phyloP scores from a whole-genome alignment of 2,113 vertebrate species.

The Pseudorasbora parva region DNA sequence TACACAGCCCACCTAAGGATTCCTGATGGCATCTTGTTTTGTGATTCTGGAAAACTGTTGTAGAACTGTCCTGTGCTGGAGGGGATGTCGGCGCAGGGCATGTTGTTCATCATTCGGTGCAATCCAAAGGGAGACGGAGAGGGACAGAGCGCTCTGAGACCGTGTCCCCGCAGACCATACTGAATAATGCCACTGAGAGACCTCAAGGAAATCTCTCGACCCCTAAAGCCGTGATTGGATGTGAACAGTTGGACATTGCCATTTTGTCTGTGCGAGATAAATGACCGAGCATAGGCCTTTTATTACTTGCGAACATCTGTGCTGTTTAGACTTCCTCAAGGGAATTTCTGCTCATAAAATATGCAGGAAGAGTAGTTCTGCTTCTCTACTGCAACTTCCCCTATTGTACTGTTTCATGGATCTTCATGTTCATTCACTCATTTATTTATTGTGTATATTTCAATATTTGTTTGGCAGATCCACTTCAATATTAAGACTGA shows the following conservation, averaged over 20 bases:
- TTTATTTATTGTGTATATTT: constrained; percentile 12
- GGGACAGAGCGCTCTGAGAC: not conserved
- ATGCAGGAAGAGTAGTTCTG: constrained; percentile 18
- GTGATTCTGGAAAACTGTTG: not conserved
- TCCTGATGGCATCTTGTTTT: constrained; percentile 7
- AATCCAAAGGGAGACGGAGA: constrained; percentile 40
- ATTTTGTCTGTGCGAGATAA: constrained; percentile 23
- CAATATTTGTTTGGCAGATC: constrained; percentile 12
- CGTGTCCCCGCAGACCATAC: not conserved
- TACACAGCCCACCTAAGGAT: constrained; percentile 46
- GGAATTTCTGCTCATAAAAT: constrained; percentile 41
- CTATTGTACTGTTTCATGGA: not conserved
- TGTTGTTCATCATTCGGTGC: constrained; percentile 26
- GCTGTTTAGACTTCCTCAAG: constrained; percentile 21
- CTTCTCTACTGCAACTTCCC: not conserved
- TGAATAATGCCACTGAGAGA: constrained; percentile 14
- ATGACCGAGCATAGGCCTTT: constrained; percentile 8
- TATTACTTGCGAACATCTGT: constrained; percentile 43
- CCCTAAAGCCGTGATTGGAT: constrained; percentile 24
- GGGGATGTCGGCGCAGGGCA: not conserved
- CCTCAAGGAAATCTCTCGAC: constrained; percentile 4
- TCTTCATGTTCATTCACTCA: not conserved
- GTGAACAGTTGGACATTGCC: constrained; percentile 3
- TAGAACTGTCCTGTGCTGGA: not conserved
- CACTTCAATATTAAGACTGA: constrained; percentile 18